Conservation (phyloP, 2,113 vertebrate species). For the Jacana jacana region DNA sequence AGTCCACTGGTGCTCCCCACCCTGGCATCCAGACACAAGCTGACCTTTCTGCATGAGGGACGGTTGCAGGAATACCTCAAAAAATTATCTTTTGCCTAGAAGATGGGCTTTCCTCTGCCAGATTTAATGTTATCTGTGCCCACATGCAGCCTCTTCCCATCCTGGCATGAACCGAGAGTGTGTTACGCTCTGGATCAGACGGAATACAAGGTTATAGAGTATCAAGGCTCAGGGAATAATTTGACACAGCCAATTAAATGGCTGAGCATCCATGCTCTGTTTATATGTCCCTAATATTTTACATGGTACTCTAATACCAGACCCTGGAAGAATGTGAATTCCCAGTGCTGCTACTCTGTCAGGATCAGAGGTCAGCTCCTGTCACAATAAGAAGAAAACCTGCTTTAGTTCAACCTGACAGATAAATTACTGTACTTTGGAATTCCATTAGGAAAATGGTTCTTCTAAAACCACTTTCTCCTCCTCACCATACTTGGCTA, state of each 20-base stretch:
- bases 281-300: neutral
- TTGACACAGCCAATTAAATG: neutral
- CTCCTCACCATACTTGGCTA: neutral
- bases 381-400: neutral
- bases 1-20: accelerated
- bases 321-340: neutral
- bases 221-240: neutral
- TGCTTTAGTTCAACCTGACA: neutral
- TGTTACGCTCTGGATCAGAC: neutral
- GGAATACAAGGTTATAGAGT: neutral
- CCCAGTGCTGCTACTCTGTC: neutral
- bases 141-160: neutral
- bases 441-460: neutral
- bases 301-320: neutral
- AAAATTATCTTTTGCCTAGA: neutral
- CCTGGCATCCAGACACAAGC: neutral
- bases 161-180: neutral
- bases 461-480: neutral
- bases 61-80: neutral
- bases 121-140: neutral
- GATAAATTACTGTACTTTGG: neutral
- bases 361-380: neutral
- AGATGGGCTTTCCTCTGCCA: neutral
- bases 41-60: neutral
- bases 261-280: neutral